phyloP scores from a whole-genome alignment of 1,140 invertebrate species.

The Pseudomyrmex cubaensis region DNA sequence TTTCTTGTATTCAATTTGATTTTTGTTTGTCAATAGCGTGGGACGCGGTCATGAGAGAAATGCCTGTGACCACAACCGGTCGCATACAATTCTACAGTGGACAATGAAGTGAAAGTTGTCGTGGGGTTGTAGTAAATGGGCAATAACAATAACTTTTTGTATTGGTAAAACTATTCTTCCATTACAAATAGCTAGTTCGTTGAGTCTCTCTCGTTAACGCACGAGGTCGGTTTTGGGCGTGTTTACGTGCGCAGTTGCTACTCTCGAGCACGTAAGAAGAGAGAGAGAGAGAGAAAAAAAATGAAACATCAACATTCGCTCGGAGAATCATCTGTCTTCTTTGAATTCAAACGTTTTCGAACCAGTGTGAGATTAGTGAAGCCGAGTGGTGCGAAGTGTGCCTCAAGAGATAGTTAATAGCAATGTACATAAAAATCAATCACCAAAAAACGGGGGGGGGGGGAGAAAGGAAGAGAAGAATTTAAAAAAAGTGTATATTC shows the following conservation, averaged over 20 bases:
- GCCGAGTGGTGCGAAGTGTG: conserved; percentile 66
- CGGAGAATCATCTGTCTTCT: conserved; percentile 22
- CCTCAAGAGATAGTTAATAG: conserved; percentile 69
- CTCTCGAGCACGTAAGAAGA: not conserved
- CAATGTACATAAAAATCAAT: conserved; percentile 70
- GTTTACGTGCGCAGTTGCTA: not conserved
- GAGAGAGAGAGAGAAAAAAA: too few species aligned
- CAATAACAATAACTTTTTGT: conserved; percentile 69
- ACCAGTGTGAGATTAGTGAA: conserved; percentile 61
- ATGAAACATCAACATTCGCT: conserved; percentile 2
- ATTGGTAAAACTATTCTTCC: conserved; percentile 68
- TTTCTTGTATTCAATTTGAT: conserved; percentile 42
- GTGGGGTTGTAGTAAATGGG: conserved; percentile 44
- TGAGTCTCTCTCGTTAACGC: conserved; percentile 51
- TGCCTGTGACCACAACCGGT: conserved; percentile 77
- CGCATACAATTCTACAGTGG: conserved; percentile 83
- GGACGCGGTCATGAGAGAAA: conserved; percentile 82
- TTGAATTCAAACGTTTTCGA: conserved; percentile 43
- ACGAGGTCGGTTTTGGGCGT: conserved; percentile 49
- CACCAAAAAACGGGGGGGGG: conserved; percentile 30
- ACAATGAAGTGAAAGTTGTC: conserved; percentile 78
- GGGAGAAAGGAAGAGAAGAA: conserved; percentile 7
- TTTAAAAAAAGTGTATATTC: conserved; percentile 55
- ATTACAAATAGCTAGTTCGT: conserved; percentile 60
- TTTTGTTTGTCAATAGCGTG: conserved; percentile 77